A percentile compares a stretch with the other conserved stretches of the same genome.
Conservation (phyloP, 2,113 vertebrate genomes). For the Todiramphus chloris region DNA sequence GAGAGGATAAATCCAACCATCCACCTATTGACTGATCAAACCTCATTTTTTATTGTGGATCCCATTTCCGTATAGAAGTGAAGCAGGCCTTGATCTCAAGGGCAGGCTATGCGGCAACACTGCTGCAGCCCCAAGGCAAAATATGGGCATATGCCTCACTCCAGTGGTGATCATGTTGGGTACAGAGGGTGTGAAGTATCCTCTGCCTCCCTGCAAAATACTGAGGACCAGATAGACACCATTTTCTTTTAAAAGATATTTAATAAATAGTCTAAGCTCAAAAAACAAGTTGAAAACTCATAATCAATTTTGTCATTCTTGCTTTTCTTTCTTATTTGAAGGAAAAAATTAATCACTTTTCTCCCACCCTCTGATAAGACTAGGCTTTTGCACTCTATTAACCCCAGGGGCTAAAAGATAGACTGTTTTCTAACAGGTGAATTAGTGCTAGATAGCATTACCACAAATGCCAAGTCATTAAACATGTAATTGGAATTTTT, state of each 20-base stretch:
- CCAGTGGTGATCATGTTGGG: neutral
- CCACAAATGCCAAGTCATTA: slow-evolving; percentile 83
- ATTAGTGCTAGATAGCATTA: slow-evolving; percentile 80
- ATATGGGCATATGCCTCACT: neutral
- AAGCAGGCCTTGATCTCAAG: neutral
- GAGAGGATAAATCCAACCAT: neutral
- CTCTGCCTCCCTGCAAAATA: neutral
- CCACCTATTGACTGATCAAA: neutral
- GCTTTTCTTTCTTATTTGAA: slow-evolving; percentile 72
- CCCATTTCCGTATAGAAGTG: neutral
- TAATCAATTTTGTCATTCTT: slow-evolving; percentile 65
- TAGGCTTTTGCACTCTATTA: slow-evolving; percentile 82
- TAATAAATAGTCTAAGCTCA: slow-evolving; percentile 55
- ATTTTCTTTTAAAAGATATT: slow-evolving; percentile 46
- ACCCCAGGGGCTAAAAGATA: slow-evolving; percentile 74
- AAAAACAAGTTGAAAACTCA: slow-evolving; percentile 60
- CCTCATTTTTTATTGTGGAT: neutral
- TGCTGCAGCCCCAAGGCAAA: fast-evolving
- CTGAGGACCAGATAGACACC: neutral
- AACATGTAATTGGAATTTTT: slow-evolving; percentile 79
- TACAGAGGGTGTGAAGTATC: neutral
- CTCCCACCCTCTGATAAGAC: slow-evolving; percentile 73
- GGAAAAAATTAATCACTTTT: slow-evolving; percentile 75
- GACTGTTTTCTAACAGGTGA: slow-evolving; percentile 78
- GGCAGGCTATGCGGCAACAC: neutral